A percentile compares a stretch with the other conserved stretches of the same genome.
Evolutionary conservation across 2,113 vertebrate genomes (phyloP).

Genomic region (Hystrix cristata): DNA sequence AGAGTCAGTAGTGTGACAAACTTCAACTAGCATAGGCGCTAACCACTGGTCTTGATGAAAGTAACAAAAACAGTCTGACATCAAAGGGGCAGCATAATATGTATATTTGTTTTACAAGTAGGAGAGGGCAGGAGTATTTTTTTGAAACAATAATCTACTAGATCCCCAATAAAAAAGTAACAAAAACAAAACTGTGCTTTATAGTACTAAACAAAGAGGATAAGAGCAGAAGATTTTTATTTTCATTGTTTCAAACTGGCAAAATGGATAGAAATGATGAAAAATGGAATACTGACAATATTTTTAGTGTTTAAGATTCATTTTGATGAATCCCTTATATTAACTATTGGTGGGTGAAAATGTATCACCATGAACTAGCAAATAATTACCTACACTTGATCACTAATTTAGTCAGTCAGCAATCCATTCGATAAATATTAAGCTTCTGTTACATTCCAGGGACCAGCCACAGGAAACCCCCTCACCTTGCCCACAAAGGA

Average conservation of each 20-base stretch:
- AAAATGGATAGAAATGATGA: conserved; percentile 29
- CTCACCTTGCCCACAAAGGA: background rate
- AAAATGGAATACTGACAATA: background rate
- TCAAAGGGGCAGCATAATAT: too few relatives aligned
- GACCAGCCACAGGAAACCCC: background rate
- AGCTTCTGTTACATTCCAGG: conserved; percentile 12
- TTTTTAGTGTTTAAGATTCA: conserved; percentile 1
- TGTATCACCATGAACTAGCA: background rate
- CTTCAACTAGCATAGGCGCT: background rate
- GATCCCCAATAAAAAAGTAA: background rate
- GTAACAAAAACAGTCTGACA: background rate
- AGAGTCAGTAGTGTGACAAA: conserved; percentile 32
- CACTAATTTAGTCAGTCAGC: conserved; percentile 27
- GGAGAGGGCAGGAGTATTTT: too few relatives aligned
- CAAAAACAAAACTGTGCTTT: background rate
- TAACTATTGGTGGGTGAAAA: conserved; percentile 44
- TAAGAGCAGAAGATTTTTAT: background rate
- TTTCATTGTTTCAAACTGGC: conserved; percentile 33
- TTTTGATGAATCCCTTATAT: background rate
- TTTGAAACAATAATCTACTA: too few relatives aligned
- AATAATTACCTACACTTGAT: background rate
- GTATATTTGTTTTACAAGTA: too few relatives aligned
- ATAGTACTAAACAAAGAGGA: background rate
- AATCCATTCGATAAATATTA: conserved; percentile 43
- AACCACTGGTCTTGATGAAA: conserved; percentile 21